phyloP scores from a whole-genome alignment of 1,140 invertebrate genomes.

The Sitophilus oryzae region DNA sequence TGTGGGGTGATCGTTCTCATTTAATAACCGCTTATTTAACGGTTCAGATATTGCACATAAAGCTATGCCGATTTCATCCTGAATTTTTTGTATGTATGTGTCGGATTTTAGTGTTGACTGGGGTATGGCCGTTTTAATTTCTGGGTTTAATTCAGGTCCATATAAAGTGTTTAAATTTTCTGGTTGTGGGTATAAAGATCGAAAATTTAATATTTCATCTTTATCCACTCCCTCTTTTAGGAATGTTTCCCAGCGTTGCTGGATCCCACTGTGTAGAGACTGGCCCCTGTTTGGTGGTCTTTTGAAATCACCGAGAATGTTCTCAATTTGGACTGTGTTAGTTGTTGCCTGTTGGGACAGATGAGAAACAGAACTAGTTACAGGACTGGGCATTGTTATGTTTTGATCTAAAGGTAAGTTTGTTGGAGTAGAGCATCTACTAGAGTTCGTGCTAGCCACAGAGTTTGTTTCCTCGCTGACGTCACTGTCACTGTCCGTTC shows the following conservation, averaged over 20 bases:
- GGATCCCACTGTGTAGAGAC: not conserved
- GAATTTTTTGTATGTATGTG: constrained; percentile 3
- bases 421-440: constrained; percentile 2
- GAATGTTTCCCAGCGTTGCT: not conserved
- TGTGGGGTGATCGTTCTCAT: not conserved
- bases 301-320: not conserved
- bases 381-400: not conserved
- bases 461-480: not conserved
- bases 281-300: not conserved
- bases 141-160: too few species aligned
- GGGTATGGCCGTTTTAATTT: too few species aligned
- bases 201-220: too few species aligned
- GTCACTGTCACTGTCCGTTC: not conserved
- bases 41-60: not conserved
- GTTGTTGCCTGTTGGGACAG: not conserved
- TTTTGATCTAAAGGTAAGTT: not conserved
- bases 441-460: not conserved
- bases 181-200: not conserved
- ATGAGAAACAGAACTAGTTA: not conserved
- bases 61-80: constrained; percentile 1
- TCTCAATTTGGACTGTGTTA: not conserved
- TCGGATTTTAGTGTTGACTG: not conserved
- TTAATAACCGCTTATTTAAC: not conserved
- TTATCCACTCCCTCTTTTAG: too few species aligned
- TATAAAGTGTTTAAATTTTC: not conserved